A percentile compares a stretch with the other conserved stretches of the same genome.
phyloP scores from a whole-genome alignment of 2,797 vertebrate species.

The Phataginus tetradactyla region DNA sequence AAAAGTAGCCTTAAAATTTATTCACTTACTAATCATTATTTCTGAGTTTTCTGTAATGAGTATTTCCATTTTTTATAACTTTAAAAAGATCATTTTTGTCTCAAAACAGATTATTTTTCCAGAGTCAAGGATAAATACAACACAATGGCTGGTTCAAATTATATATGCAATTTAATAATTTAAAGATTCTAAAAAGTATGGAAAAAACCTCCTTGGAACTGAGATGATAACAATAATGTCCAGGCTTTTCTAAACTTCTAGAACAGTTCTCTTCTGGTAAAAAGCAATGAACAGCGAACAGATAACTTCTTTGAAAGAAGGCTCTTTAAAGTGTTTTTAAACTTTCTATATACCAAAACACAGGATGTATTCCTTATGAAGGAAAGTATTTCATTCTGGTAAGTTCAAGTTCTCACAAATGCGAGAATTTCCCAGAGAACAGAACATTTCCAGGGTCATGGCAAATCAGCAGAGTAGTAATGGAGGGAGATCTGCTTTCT shows the following conservation, averaged over 20 bases:
- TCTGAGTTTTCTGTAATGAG: not conserved
- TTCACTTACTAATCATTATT: not conserved
- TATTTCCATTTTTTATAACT: not conserved
- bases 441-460: not conserved
- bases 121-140: not conserved
- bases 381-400: not conserved
- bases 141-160: not conserved
- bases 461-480: not conserved
- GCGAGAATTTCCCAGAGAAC: not conserved
- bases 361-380: constrained; percentile 9
- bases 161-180: not conserved
- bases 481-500: not conserved
- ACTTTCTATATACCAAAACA: constrained; percentile 35
- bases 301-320: not conserved
- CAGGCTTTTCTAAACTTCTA: not conserved
- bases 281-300: not conserved
- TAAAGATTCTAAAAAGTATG: not conserved
- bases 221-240: not conserved
- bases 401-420: not conserved
- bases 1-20: not conserved
- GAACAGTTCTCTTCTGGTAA: not conserved
- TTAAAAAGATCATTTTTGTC: not conserved
- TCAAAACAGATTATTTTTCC: constrained; percentile 4
- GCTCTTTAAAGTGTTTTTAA: not conserved
- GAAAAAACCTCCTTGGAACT: not conserved